phyloP scores from a whole-genome alignment of 2,888 invertebrate genomes.

The Acanthosepion pharaonis region DNA sequence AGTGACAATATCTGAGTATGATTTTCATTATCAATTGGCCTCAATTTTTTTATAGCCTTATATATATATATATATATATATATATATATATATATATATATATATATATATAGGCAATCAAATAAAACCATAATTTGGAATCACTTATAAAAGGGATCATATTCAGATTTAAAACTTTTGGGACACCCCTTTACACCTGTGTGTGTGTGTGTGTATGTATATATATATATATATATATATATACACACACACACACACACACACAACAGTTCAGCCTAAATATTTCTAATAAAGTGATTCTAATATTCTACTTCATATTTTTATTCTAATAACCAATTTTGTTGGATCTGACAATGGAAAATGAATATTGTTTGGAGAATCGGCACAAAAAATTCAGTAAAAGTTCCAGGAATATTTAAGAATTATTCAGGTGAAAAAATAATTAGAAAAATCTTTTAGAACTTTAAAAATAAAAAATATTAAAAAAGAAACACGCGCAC shows the following conservation, averaged over 20 bases:
- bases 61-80: background rate
- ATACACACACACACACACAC: background rate
- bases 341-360: background rate
- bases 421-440: background rate
- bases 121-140: no score
- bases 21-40: no score
- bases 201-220: background rate
- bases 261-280: background rate
- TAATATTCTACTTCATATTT: background rate
- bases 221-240: background rate
- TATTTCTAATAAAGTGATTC: constrained; percentile 33
- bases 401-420: background rate
- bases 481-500: background rate
- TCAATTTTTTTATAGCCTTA: no score
- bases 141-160: no score
- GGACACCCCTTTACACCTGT: no score
- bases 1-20: no score
- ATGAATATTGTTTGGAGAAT: background rate
- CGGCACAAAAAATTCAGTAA: background rate
- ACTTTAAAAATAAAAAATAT: background rate
- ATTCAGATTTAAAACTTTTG: no score
- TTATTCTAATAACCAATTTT: background rate
- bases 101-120: background rate
- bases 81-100: background rate
- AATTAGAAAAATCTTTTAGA: background rate